These are phyloP conservation scores for Regulus satrapa DNA, from an alignment of 2,113 vertebrate genomes.

Conservation along the genomic window DNA sequence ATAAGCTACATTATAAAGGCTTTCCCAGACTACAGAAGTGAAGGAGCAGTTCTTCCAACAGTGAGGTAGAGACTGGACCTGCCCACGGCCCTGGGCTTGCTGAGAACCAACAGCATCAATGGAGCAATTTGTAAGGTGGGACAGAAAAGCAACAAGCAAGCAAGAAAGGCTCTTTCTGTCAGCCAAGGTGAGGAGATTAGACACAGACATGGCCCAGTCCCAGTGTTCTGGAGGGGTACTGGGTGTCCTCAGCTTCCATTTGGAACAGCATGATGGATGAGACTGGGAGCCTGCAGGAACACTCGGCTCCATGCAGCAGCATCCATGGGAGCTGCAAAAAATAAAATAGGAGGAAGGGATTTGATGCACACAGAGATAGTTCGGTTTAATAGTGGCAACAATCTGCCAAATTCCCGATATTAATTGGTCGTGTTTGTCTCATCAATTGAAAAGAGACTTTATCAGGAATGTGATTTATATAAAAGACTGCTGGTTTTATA, in stretches of 20 bases:
- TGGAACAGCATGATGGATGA: background rate
- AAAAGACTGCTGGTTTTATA: slow-evolving; percentile 42
- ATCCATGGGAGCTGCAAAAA: background rate
- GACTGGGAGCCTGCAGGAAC: background rate
- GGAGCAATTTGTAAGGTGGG: background rate
- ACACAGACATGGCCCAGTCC: background rate
- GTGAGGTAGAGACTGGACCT: background rate
- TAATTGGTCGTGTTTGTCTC: slow-evolving; percentile 52
- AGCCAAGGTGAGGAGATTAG: background rate
- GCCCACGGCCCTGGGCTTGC: background rate
- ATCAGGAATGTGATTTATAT: slow-evolving; percentile 52
- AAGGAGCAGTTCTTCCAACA: background rate
- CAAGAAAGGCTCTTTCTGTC: background rate
- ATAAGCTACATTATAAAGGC: too few relatives aligned
- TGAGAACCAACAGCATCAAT: background rate
- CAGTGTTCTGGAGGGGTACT: background rate
- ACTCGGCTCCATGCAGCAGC: background rate
- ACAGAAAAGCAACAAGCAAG: background rate
- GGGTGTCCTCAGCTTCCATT: background rate
- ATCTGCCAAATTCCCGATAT: slow-evolving; percentile 58
- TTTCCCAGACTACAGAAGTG: background rate
- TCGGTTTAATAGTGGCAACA: slow-evolving; percentile 17
- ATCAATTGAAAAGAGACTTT: slow-evolving; percentile 25
- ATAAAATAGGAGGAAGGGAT: background rate
- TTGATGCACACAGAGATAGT: background rate